A percentile compares a stretch with the other conserved stretches of the same genome.
Conservation (phyloP, 2,113 vertebrate genomes). For the Siniperca chuatsi region DNA sequence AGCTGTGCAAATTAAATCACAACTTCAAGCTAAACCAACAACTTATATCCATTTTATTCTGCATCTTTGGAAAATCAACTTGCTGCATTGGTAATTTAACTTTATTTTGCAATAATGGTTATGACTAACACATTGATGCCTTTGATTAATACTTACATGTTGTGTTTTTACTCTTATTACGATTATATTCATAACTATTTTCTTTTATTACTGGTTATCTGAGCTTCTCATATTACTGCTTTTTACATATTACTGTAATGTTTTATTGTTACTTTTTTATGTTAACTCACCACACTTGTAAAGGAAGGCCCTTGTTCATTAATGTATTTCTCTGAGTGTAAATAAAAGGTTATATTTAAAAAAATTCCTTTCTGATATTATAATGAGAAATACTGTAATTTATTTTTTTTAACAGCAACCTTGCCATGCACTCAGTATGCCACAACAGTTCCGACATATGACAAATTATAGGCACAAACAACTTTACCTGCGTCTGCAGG, state of each 20-base stretch:
- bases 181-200: too few species aligned
- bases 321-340: too few species aligned
- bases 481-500: constrained; percentile 85
- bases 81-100: not conserved
- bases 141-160: too few species aligned
- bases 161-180: too few species aligned
- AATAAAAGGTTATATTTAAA: too few species aligned
- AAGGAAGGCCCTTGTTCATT: too few species aligned
- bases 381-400: too few species aligned
- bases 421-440: not conserved
- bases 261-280: not conserved
- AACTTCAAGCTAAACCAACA: not conserved
- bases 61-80: not conserved
- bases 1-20: not conserved
- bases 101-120: not conserved
- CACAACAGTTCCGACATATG: not conserved
- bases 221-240: not conserved
- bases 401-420: too few species aligned
- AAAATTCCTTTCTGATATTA: too few species aligned
- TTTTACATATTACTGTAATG: not conserved
- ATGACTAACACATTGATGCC: not conserved
- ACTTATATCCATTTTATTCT: not conserved
- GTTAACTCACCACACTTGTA: too few species aligned
- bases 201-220: too few species aligned
- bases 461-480: not conserved